These are phyloP conservation scores for Poecile atricapillus DNA, from an alignment of 2,113 vertebrate species.

Conservation along the genomic window DNA sequence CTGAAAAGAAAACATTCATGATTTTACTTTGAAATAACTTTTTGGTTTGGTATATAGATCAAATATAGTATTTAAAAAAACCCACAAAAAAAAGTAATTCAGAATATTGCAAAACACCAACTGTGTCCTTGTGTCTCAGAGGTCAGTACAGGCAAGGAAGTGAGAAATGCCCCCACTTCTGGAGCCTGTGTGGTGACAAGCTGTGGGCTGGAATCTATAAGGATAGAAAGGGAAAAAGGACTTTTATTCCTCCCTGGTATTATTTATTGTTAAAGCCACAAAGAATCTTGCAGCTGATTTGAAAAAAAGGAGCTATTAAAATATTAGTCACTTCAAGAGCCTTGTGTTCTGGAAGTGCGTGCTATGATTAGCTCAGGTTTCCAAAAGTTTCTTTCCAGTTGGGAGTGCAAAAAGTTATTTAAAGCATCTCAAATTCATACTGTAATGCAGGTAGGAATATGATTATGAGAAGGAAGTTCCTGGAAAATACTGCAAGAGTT, in stretches of 20 bases:
- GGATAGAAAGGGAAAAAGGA: not conserved
- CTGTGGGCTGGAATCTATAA: not conserved
- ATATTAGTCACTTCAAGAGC: not conserved
- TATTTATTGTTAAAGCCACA: not conserved
- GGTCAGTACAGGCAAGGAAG: not conserved
- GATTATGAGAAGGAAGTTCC: not conserved
- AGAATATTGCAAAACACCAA: not conserved
- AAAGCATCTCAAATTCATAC: not conserved
- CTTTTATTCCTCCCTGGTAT: not conserved
- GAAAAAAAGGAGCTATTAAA: not conserved
- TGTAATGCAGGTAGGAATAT: not conserved
- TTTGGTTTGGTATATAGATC: not conserved
- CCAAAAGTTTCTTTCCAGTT: not conserved
- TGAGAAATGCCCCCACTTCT: not conserved
- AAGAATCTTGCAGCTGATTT: not conserved
- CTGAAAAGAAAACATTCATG: not conserved
- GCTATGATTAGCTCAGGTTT: not conserved
- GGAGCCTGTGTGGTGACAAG: not conserved
- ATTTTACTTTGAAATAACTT: not conserved
- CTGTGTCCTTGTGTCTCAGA: not conserved
- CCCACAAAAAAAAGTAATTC: not conserved
- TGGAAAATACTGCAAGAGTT: not conserved
- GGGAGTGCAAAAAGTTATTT: not conserved
- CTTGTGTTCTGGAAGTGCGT: not conserved
- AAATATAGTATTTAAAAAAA: rapidly evolving